phyloP scores from a whole-genome alignment of 2,113 vertebrate genomes.

The Aptenodytes patagonicus region DNA sequence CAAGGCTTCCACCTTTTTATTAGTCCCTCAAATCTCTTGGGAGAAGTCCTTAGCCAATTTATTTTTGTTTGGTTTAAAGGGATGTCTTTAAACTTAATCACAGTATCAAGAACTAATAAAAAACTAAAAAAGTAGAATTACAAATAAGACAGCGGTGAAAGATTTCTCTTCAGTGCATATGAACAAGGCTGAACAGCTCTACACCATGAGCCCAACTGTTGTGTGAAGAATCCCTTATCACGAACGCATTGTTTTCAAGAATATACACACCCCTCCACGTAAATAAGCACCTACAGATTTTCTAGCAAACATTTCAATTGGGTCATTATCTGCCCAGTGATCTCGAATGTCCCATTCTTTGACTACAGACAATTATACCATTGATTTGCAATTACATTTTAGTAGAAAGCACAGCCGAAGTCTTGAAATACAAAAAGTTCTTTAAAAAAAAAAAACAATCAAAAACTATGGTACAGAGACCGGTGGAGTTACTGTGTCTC shows the following conservation, averaged over 20 bases:
- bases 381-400: slow-evolving; percentile 42
- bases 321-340: background rate
- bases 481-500: slow-evolving; percentile 13
- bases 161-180: slow-evolving; percentile 35
- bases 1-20: background rate
- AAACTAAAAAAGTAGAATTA: background rate
- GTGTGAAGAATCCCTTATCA: slow-evolving; percentile 39
- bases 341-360: slow-evolving; percentile 29
- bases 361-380: slow-evolving; percentile 38
- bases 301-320: background rate
- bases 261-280: background rate
- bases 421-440: slow-evolving; percentile 32
- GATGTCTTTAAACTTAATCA: background rate
- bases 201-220: background rate
- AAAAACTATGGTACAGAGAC: background rate
- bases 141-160: background rate
- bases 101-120: background rate
- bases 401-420: background rate
- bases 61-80: background rate
- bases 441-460: background rate
- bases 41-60: slow-evolving; percentile 2
- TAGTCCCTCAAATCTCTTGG: background rate
- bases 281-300: slow-evolving; percentile 32
- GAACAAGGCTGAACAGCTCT: slow-evolving; percentile 25
- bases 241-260: slow-evolving; percentile 32